phyloP scores from a whole-genome alignment of 1,140 invertebrate species.

The Caerostris darwini region DNA sequence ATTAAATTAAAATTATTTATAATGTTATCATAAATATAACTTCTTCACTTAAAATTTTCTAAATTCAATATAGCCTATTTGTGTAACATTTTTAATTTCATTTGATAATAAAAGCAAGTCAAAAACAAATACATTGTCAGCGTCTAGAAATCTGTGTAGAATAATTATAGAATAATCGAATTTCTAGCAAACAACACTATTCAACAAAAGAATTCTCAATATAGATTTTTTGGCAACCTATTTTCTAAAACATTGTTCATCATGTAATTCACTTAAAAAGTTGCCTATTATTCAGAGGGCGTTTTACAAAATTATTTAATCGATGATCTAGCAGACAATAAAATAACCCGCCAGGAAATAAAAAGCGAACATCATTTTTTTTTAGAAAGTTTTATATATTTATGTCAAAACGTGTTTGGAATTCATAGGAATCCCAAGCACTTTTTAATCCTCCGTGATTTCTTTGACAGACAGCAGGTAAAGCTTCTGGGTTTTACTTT shows the following conservation, averaged over 20 bases:
- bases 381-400: neutral
- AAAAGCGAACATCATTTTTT: neutral
- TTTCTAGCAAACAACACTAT: neutral
- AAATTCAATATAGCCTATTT: too few relatives aligned
- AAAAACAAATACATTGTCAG: too few relatives aligned
- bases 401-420: neutral
- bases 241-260: neutral
- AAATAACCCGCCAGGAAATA: neutral
- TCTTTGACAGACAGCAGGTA: neutral
- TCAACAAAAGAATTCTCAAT: neutral
- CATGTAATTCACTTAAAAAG: neutral
- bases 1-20: too few relatives aligned
- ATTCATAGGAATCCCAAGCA: neutral
- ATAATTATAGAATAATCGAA: too few relatives aligned
- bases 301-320: neutral
- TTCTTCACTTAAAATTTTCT: too few relatives aligned
- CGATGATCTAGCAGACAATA: neutral
- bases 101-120: too few relatives aligned
- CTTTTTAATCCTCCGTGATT: neutral
- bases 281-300: neutral
- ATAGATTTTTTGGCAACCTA: neutral
- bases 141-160: too few relatives aligned
- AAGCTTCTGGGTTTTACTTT: neutral
- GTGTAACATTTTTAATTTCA: too few relatives aligned
- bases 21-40: too few relatives aligned